Evolutionary conservation across 2,113 vertebrate genomes (phyloP).

Genomic region (Bufo bufo): DNA sequence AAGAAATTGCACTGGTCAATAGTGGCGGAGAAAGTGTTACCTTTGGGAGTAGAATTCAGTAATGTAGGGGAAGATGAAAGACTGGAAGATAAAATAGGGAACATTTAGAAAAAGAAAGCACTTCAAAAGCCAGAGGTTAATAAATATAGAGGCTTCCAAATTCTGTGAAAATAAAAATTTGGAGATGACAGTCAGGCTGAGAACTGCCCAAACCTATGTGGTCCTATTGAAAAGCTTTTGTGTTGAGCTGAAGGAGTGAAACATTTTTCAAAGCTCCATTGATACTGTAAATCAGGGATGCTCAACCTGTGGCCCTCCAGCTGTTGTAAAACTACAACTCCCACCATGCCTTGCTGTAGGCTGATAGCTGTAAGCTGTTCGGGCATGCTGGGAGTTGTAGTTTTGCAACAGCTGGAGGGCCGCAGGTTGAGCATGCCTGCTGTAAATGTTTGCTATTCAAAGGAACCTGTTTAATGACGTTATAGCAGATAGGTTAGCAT

Average conservation of each 20-base stretch:
- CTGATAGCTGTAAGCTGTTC: too few species aligned
- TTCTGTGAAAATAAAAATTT: constrained; percentile 16
- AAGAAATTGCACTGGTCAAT: constrained; percentile 50
- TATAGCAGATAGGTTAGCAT: too few species aligned
- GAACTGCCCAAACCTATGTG: constrained; percentile 3
- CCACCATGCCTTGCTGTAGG: too few species aligned
- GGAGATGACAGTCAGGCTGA: constrained; percentile 37
- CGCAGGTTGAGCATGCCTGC: too few species aligned
- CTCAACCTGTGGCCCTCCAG: too few species aligned
- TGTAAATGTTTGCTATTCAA: too few species aligned
- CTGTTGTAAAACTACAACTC: too few species aligned
- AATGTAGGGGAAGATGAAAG: constrained; percentile 47
- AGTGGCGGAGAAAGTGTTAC: constrained; percentile 26
- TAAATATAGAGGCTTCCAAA: constrained; percentile 26
- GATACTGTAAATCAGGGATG: neutral
- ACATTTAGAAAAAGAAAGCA: constrained; percentile 33
- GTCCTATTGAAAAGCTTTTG: constrained; percentile 37
- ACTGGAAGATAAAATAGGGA: constrained; percentile 36
- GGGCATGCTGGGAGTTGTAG: too few species aligned
- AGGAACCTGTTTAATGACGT: too few species aligned
- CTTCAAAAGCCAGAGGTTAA: constrained; percentile 20
- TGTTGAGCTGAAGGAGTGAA: neutral
- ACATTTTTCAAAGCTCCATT: constrained; percentile 9
- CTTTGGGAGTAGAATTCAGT: constrained; percentile 38
- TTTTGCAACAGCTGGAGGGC: too few species aligned